A percentile compares a stretch with the other conserved stretches of the same genome.
Evolutionary conservation across 2,888 invertebrate genomes (phyloP).

Genomic region (Diogma glabrata): DNA sequence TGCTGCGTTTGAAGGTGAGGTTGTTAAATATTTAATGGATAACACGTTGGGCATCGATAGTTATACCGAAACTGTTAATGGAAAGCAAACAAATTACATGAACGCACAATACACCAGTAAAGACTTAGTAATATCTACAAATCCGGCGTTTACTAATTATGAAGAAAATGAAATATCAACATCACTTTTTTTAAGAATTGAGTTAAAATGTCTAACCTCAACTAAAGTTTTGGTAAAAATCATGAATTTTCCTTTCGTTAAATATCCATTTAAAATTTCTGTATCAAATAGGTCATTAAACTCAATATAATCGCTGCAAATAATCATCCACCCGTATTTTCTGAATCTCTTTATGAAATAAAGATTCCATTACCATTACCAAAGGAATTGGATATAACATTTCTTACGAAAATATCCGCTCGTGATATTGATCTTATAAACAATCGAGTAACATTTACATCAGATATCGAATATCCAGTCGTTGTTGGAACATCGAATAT

Average conservation of each 20-base stretch:
- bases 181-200: background rate
- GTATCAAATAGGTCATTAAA: conserved; percentile 19
- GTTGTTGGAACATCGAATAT: conserved; percentile 17
- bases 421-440: conserved; percentile 23
- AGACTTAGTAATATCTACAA: background rate
- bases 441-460: conserved; percentile 22
- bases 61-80: too few species aligned
- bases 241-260: background rate
- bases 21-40: too few species aligned
- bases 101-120: too few species aligned
- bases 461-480: conserved; percentile 18
- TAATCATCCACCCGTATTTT: conserved; percentile 22
- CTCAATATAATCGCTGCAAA: conserved; percentile 22
- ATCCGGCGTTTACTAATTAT: background rate
- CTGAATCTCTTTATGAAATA: conserved; percentile 20
- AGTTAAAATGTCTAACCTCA: background rate
- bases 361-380: conserved; percentile 24
- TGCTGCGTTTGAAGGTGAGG: too few species aligned
- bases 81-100: too few species aligned
- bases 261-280: background rate
- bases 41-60: too few species aligned
- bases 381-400: conserved; percentile 22
- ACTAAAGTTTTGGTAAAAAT: background rate
- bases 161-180: background rate
- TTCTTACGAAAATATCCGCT: conserved; percentile 22